Evolutionary conservation across 1,140 invertebrate species (phyloP), one percentile per base, ranked within the genome.

Genomic region (Hyphantria cunea): DNA sequence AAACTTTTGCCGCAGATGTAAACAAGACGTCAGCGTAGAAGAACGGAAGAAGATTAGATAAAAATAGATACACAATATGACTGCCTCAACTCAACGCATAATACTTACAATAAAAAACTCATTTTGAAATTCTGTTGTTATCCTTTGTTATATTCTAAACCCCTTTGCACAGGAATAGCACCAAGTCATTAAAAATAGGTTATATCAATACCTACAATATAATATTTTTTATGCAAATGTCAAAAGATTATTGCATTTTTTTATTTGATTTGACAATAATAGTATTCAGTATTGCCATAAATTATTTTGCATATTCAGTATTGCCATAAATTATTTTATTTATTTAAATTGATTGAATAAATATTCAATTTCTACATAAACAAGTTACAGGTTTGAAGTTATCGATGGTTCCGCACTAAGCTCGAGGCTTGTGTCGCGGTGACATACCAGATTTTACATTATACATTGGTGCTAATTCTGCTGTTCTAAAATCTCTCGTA

Each of bases 41-140:
- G 64, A 68, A 54, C 67, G 66, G 59, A 78, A 78, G 66, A 76
- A 34, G 66, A 64, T 59, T 56, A 74, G 77, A 70, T 82, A 81
- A 59, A 82, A 80, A 82, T 82, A 84, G 79, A 76, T 44, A 50
- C 45, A 41, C 33, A 51, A 32, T 48, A 47, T 65, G 56, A 48
- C 48, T 34, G 10, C 13, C 50, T 37, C 54, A 66, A 37, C 9
- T 15, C 12, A 12, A 17, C n/a, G 17, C 12, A 41, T 8, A 44
- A 64, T 25, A 89, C 87, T 90, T 70, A 90, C 87, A 90, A 90
- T 70, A 90, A 64, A 80, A 90, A 90, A 70, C 87, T 90, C 87
- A 90, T 90, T 71, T 76, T 85, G 70, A 68, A 69, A 60, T 58
- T 56, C 32, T 61, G 51, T 62, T 58, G 64, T 60, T 58, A 37